Conservation (phyloP, 2,797 vertebrate genomes). For the Phaenicophaeus curvirostris region DNA sequence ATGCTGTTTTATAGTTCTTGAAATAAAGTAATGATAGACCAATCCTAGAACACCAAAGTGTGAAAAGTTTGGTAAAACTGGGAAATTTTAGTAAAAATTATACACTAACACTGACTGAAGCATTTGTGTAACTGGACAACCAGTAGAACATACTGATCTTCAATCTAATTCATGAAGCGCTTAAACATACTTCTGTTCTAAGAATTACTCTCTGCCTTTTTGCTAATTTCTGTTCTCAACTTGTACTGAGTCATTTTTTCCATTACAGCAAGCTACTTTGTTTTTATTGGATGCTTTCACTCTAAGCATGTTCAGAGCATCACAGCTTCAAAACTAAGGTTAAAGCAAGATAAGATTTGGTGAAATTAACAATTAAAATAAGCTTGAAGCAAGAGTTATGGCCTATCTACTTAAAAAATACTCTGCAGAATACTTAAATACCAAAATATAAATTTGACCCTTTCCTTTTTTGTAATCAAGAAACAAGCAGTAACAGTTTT, state of each 20-base stretch:
- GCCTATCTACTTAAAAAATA: neutral
- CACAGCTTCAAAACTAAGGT: slow-evolving; percentile 19
- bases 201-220: slow-evolving; percentile 58
- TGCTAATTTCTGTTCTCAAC: slow-evolving; percentile 56
- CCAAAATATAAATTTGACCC: neutral
- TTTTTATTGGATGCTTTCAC: slow-evolving; percentile 72
- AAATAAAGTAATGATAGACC: neutral
- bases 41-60: neutral
- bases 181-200: slow-evolving; percentile 54
- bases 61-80: neutral
- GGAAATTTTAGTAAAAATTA: neutral
- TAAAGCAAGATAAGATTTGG: slow-evolving; percentile 52
- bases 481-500: neutral
- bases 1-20: neutral
- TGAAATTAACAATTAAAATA: neutral
- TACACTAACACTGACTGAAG: neutral
- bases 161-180: neutral
- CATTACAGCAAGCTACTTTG: slow-evolving; percentile 72
- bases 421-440: neutral
- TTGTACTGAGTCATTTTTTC: slow-evolving; percentile 72
- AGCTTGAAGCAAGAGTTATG: neutral
- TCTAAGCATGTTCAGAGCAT: slow-evolving; percentile 65
- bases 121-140: neutral
- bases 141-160: neutral
- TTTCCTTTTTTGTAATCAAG: neutral